Evolutionary conservation across 2,797 vertebrate genomes (phyloP).

Genomic region (Parambassis ranga): DNA sequence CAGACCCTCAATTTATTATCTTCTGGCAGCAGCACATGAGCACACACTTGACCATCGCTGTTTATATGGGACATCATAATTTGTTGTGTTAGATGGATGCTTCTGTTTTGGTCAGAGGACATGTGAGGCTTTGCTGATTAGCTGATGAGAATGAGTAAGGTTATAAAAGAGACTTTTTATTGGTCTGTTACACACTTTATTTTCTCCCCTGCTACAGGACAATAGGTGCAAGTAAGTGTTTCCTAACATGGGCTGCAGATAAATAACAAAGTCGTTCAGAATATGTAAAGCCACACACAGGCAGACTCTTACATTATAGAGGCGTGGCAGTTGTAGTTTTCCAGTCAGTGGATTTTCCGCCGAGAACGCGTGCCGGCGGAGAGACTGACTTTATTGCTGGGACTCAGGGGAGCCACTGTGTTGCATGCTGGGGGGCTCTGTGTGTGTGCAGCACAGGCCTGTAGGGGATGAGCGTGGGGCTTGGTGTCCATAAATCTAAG

Average conservation of each 20-base stretch:
- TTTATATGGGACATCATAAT: constrained; percentile 54
- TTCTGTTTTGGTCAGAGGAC: constrained; percentile 37
- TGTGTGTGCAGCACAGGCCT: constrained; percentile 50
- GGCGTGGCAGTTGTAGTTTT: constrained; percentile 64
- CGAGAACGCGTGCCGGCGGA: constrained; percentile 62
- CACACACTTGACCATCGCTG: constrained; percentile 33
- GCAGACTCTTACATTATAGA: constrained; percentile 32
- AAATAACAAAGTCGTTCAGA: not conserved
- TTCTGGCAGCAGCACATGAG: constrained; percentile 46
- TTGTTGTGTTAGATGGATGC: constrained; percentile 46
- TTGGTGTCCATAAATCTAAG: constrained; percentile 76
- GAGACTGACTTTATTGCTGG: constrained; percentile 70
- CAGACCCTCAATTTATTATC: constrained; percentile 62
- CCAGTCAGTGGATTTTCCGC: constrained; percentile 68
- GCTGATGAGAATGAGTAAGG: constrained; percentile 43
- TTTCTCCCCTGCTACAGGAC: not conserved
- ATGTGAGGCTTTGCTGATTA: constrained; percentile 36
- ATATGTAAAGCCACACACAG: constrained; percentile 27
- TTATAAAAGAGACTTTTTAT: constrained; percentile 40
- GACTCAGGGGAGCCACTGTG: constrained; percentile 68
- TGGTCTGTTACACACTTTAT: constrained; percentile 6
- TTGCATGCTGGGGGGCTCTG: constrained; percentile 44
- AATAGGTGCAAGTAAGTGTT: not conserved
- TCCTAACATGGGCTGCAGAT: not conserved
- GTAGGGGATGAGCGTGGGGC: constrained; percentile 59